Evolutionary conservation across 2,113 vertebrate species (phyloP).

Genomic region (Mesoclemmys tuberculata): DNA sequence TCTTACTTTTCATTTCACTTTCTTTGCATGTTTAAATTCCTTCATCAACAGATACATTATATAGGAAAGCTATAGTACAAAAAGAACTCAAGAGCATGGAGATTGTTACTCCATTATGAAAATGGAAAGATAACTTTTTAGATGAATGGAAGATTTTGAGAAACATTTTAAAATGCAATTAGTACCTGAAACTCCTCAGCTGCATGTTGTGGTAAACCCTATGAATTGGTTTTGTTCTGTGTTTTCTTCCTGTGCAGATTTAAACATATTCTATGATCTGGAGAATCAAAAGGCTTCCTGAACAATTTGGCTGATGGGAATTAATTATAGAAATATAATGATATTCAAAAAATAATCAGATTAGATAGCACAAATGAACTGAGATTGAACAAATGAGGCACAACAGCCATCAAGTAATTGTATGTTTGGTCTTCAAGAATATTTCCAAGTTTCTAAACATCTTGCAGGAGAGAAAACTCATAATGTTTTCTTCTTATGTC

Average conservation of each 20-base stretch:
- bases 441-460: constrained; percentile 72
- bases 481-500: constrained; percentile 75
- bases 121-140: background rate
- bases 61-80: background rate
- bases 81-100: background rate
- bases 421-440: constrained; percentile 70
- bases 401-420: constrained; percentile 65
- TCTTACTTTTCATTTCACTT: background rate
- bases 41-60: background rate
- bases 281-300: constrained; percentile 55
- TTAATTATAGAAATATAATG: constrained; percentile 72
- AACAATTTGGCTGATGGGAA: constrained; percentile 60
- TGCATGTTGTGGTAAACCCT: constrained; percentile 53
- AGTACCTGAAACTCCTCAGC: constrained; percentile 40
- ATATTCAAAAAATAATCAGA: constrained; percentile 67
- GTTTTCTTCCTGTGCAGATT: constrained; percentile 46
- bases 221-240: constrained; percentile 27
- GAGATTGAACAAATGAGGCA: constrained; percentile 59
- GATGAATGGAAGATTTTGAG: background rate
- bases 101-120: background rate
- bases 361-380: constrained; percentile 58
- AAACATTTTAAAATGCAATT: constrained; percentile 9
- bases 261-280: constrained; percentile 12
- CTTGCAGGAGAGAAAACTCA: constrained; percentile 60
- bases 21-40: background rate